Conservation (phyloP, 2,888 invertebrate species). For the Emmelina monodactyla region DNA sequence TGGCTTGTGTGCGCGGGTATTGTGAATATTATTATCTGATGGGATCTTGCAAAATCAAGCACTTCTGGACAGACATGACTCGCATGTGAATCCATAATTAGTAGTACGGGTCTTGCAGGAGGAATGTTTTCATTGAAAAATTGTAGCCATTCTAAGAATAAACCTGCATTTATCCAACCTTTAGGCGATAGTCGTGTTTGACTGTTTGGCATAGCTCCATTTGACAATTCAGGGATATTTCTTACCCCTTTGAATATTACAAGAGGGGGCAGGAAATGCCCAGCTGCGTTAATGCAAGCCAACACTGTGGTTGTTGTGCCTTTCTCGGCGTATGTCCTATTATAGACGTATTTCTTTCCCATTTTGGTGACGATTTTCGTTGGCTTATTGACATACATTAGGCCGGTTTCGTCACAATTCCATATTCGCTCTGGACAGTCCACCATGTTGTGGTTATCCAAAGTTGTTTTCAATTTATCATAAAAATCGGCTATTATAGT, state of each 20-base stretch:
- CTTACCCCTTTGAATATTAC: constrained; percentile 10
- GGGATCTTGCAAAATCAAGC: constrained; percentile 6
- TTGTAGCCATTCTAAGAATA: background rate
- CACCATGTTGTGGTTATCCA: no score
- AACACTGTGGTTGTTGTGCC: constrained; percentile 15
- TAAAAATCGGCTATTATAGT: constrained; percentile 10
- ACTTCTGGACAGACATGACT: constrained; percentile 7
- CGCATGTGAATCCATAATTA: constrained; percentile 11
- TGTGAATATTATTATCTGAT: constrained; percentile 8
- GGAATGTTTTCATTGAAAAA: constrained; percentile 5
- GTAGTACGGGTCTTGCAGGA: constrained; percentile 4
- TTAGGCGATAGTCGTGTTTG: constrained; percentile 8
- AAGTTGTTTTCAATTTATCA: no score
- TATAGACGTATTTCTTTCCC: constrained; percentile 15
- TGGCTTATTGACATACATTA: constrained; percentile 14
- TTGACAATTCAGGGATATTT: constrained; percentile 9
- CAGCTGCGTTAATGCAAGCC: constrained; percentile 11
- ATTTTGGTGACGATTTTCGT: constrained; percentile 13
- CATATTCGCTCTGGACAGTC: no score
- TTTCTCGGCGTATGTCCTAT: constrained; percentile 13
- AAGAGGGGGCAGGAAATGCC: constrained; percentile 3
- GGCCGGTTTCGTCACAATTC: constrained; percentile 17
- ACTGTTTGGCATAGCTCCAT: constrained; percentile 10
- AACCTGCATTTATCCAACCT: constrained; percentile 7
- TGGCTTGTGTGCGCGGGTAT: constrained; percentile 9